Evolutionary conservation across 2,797 vertebrate genomes (phyloP), one percentile per base, ranked within the genome.

Genomic region (Anas georgica): DNA sequence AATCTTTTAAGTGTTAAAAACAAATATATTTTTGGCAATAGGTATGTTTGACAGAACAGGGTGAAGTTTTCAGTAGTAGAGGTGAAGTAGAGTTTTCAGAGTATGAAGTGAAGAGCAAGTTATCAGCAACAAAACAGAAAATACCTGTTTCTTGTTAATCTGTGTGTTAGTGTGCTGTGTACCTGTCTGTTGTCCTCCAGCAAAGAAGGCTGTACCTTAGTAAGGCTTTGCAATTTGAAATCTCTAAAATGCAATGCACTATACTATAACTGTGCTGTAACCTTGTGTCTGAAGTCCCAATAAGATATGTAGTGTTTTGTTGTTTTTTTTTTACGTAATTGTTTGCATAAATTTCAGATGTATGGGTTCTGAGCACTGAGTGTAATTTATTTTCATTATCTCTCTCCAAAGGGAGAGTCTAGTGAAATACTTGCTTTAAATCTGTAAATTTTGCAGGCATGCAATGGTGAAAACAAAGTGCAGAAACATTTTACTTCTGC

Each of bases 41-140:
- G 0, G 0, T 41, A 5, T 39, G 17, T 64, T 37, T 20, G 29
- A 12, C 6, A 48, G 18, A 45, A 59, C 6, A 28, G 43, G 8
- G 29, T 56, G 78, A 55, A 43, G 17, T 23, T 79, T 90, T 69
- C 21, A 59, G 6, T 58, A 8, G 21, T 6, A 37, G 37, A 48
- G 37, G 6, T 28, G 43, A 43, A 43, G 43, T 18, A 43, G 43
- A 43, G 43, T 43, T 43, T 43, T 43, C 43, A 41, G 12, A 4
- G 58, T 46, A 18, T 58, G 33, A 54, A 59, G 23, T 29, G 26
- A n/a, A 50, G 29, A 43, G 41, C 8, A 14, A 0, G 3, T 17
- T 83, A 58, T 21, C 16, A 64, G 33, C 20, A 54, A 37, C 2
- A 1, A 13, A 79, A 48, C 15, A 63, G 33, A 46, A 79, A 56